phyloP scores from a whole-genome alignment of 1,140 invertebrate genomes.

The Macrocentrus cingulum region DNA sequence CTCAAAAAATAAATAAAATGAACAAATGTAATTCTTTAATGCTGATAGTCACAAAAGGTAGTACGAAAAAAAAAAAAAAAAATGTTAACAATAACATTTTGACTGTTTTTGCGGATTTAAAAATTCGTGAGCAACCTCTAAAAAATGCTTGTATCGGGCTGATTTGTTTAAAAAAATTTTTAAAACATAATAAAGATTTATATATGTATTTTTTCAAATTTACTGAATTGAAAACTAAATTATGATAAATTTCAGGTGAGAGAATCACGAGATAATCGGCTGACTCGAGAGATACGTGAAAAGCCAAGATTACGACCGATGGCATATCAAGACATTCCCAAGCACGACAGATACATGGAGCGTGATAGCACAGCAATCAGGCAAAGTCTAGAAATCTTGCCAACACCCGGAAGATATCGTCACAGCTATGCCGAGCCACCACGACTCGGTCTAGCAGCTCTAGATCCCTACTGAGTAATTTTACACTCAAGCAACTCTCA shows the following conservation, averaged over 20 bases:
- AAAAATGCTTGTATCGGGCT: no score
- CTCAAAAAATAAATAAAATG: no score
- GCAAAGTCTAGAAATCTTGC: slow-evolving; percentile 49
- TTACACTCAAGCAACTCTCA: background rate
- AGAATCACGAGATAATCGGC: slow-evolving; percentile 28
- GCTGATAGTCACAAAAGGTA: no score
- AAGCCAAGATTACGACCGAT: slow-evolving; percentile 43
- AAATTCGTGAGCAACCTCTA: no score
- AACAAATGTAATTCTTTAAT: no score
- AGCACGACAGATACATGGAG: slow-evolving; percentile 62
- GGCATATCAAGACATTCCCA: slow-evolving; percentile 60
- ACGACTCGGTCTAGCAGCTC: slow-evolving; percentile 58
- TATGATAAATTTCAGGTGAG: slow-evolving; percentile 27
- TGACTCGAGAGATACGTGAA: slow-evolving; percentile 33
- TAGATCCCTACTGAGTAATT: slow-evolving; percentile 56
- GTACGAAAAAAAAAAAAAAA: no score
- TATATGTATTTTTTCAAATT: background rate
- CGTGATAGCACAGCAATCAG: slow-evolving; percentile 57
- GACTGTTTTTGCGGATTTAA: no score
- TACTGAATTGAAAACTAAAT: no score
- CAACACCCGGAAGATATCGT: slow-evolving; percentile 55
- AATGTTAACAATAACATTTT: no score
- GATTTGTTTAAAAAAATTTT: background rate
- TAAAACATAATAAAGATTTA: background rate
- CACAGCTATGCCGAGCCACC: slow-evolving; percentile 62